Evolutionary conservation across 2,888 invertebrate species (phyloP), one percentile per base, ranked within the genome.

Genomic region (Gymnosoma rotundatum): DNA sequence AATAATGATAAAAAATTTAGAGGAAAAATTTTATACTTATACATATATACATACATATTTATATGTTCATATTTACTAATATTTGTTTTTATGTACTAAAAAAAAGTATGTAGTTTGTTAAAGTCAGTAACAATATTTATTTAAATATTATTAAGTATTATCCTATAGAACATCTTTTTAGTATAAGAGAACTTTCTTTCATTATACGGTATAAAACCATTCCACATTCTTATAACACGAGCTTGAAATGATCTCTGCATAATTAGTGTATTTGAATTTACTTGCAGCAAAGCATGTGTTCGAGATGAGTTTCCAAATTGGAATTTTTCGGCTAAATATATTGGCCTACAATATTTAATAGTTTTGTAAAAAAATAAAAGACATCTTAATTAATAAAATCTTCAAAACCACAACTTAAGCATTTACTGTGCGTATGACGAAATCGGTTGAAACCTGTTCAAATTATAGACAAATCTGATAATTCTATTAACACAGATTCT

Each of bases 341-440:
- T 48, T 48, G 48, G 48, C 6, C n/a, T 48, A 7, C 6, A 6
- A n/a, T 48, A n/a, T 14, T 48, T 48, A 48, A 14, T n/a, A 14
- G n/a, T 48, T 48, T 48, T n/a, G 14, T 48, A 48, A 48, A 48
- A 16, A 48, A 48, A 48, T 48, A 16, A n/a, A n/a, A 48, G 14
- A n/a, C 48, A 48, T 48, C 48, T 48, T n/a, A 48, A n/a, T 48
- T 48, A 48, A 48, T n/a, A n/a, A 48, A 48, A 48, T 48, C n/a
- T n/a, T 48, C 48, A 48, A 48, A 48, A 4, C 16, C 48, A 48
- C 48, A 48, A n/a, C 48, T n/a, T 48, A 48, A 48, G 14, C 14
- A 48, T 4, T 14, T 48, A 3, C 48, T n/a, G 48, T 6, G 16
- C 48, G 16, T 48, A 48, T 48, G n/a, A 48, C 16, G 48, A 16